Evolutionary conservation across 1,140 invertebrate species (phyloP).

Genomic region (Trachymyrmex cornetzi): DNA sequence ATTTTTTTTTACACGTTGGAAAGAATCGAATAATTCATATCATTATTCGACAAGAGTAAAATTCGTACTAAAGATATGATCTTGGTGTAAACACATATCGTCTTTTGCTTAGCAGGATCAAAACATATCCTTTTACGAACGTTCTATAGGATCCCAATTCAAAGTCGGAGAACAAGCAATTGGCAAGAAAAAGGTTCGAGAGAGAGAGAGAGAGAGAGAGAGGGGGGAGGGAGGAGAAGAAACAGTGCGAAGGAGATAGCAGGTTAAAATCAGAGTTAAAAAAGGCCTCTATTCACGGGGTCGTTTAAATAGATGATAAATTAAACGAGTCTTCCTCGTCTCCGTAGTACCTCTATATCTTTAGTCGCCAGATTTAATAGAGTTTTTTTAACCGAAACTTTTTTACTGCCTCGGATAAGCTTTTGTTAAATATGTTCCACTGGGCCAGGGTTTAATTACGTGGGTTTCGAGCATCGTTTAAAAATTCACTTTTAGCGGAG

Average conservation of each 20-base stretch:
- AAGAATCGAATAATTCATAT: background rate
- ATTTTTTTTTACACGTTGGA: background rate
- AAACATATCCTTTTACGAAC: slow-evolving; percentile 56
- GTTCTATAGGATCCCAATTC: slow-evolving; percentile 71
- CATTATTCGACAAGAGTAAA: slow-evolving; percentile 5
- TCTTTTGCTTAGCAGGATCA: slow-evolving; percentile 47
- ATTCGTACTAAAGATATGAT: slow-evolving; percentile 6
- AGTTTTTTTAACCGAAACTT: slow-evolving; percentile 79
- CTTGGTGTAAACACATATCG: slow-evolving; percentile 27
- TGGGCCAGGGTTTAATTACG: slow-evolving; percentile 74
- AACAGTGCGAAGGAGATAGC: slow-evolving; percentile 13
- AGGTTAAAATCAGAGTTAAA: slow-evolving; percentile 77
- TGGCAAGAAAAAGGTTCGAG: slow-evolving; percentile 59
- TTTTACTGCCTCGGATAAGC: slow-evolving; percentile 79
- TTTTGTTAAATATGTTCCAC: slow-evolving; percentile 78
- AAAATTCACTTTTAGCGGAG: slow-evolving; percentile 36
- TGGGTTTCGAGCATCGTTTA: slow-evolving; percentile 62
- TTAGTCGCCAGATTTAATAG: slow-evolving; percentile 80
- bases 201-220: background rate
- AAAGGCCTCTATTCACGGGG: slow-evolving; percentile 71
- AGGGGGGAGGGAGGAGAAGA: background rate
- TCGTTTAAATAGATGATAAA: slow-evolving; percentile 83
- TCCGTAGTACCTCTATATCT: slow-evolving; percentile 74
- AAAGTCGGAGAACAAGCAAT: slow-evolving; percentile 70
- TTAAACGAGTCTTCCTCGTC: slow-evolving; percentile 78